phyloP scores from a whole-genome alignment of 1,140 invertebrate genomes.

The Parasteatoda tepidariorum region DNA sequence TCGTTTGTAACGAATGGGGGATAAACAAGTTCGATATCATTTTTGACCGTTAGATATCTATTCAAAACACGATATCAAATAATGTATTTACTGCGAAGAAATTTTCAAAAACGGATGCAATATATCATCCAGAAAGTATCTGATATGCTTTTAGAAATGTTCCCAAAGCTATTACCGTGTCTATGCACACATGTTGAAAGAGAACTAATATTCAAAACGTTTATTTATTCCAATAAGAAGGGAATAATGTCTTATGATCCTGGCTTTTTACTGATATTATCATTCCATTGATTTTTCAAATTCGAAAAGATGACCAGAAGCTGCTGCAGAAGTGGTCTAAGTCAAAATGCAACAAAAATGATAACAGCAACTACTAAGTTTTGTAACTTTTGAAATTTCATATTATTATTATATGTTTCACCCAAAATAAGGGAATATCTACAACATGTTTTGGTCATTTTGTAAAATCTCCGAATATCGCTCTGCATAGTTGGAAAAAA shows the following conservation, averaged over 20 bases:
- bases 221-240: not conserved
- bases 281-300: not conserved
- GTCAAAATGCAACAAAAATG: not conserved
- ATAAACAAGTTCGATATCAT: not conserved
- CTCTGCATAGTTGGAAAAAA: too few species aligned
- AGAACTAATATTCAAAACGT: not conserved
- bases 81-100: constrained; percentile 19
- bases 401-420: not conserved
- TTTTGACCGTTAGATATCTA: not conserved
- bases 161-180: constrained; percentile 22
- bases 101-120: constrained; percentile 38
- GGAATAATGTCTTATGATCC: not conserved
- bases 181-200: not conserved
- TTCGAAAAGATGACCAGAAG: not conserved
- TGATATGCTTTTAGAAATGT: not conserved
- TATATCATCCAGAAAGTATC: constrained; percentile 5
- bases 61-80: constrained; percentile 2
- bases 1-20: too few species aligned
- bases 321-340: not conserved
- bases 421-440: not conserved
- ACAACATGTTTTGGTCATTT: not conserved
- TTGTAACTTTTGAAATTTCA: not conserved
- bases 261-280: not conserved
- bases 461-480: too few species aligned
- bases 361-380: not conserved